A percentile compares a stretch with the other conserved stretches of the same genome.
Conservation (phyloP, 2,888 invertebrate genomes). For the Nephrotoma appendiculata region DNA sequence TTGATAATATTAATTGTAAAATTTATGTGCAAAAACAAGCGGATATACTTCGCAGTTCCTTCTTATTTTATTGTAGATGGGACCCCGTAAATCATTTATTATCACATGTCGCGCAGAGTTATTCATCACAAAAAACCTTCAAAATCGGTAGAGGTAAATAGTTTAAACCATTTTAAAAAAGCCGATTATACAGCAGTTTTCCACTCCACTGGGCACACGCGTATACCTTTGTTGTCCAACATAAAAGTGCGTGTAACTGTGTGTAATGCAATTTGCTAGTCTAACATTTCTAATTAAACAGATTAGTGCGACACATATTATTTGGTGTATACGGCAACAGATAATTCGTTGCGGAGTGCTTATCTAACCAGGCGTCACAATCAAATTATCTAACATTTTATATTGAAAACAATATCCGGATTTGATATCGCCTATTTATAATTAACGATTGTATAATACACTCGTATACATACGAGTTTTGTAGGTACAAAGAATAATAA, state of each 20-base stretch:
- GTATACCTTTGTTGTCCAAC: not conserved
- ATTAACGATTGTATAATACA: not conserved
- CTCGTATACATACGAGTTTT: no score
- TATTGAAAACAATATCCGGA: not conserved
- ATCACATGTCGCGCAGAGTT: no score
- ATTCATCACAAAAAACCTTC: no score
- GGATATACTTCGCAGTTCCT: no score
- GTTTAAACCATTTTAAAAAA: no score
- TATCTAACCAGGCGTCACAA: not conserved
- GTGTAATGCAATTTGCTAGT: not conserved
- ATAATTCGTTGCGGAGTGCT: not conserved
- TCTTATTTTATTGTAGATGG: no score
- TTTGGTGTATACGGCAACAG: not conserved
- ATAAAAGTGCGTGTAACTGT: not conserved
- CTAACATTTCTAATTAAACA: not conserved
- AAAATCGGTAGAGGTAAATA: no score
- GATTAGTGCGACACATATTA: not conserved
- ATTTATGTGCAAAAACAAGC: no score
- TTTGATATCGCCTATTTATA: not conserved
- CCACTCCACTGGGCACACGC: not conserved
- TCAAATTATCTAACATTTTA: not conserved
- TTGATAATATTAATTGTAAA: no score
- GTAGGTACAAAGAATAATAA: not conserved
- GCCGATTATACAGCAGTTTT: not conserved
- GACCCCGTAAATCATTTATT: no score